Evolutionary conservation across 2,113 vertebrate genomes (phyloP).

Genomic region (Chaetorhynchus papuensis): DNA sequence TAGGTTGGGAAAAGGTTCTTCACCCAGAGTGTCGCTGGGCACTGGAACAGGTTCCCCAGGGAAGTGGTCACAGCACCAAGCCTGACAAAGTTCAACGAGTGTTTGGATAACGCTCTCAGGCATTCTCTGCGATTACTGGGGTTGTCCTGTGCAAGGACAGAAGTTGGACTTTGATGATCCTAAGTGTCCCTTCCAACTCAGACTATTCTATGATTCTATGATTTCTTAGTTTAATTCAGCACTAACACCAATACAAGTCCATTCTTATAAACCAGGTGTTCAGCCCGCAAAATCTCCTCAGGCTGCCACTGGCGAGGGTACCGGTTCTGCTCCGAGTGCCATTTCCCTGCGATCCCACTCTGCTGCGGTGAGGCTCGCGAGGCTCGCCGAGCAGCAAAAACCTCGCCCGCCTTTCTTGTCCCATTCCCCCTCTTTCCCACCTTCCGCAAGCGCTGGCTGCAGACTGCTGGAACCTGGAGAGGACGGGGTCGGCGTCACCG

Average conservation of each 20-base stretch:
- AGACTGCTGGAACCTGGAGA: too few species aligned
- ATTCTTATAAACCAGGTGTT: neutral
- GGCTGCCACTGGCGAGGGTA: rapidly evolving
- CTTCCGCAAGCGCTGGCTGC: neutral
- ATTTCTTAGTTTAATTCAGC: neutral
- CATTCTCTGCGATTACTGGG: neutral
- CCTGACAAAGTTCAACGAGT: too few species aligned
- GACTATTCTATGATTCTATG: neutral
- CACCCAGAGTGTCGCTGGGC: rapidly evolving
- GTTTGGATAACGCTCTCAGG: neutral
- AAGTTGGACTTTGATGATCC: neutral
- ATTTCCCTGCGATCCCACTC: too few species aligned
- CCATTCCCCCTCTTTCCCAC: too few species aligned
- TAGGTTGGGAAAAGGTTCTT: neutral
- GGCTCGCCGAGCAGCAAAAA: neutral
- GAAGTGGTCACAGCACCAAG: neutral
- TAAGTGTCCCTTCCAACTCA: neutral
- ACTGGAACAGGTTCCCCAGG: neutral
- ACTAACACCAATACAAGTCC: too few species aligned
- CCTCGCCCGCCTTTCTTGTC: too few species aligned
- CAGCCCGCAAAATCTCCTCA: neutral
- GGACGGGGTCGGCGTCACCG: rapidly evolving
- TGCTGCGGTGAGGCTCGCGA: rapidly evolving
- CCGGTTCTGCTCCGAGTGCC: neutral
- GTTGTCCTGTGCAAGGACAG: neutral